Conservation (phyloP, 2,113 vertebrate genomes). For the Panurus biarmicus region DNA sequence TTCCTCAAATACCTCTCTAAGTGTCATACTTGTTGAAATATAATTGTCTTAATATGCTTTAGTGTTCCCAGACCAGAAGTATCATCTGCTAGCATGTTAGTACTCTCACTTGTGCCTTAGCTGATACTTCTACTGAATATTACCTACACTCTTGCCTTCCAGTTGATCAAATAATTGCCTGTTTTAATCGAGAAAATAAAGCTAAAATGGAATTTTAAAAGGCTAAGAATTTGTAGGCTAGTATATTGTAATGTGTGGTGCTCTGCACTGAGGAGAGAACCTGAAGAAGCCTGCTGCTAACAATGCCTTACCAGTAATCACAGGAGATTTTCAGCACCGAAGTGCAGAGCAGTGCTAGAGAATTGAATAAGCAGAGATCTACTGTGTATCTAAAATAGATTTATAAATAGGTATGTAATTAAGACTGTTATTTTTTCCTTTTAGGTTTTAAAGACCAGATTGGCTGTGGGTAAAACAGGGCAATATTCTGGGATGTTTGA, state of each 20-base stretch:
- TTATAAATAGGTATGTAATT: neutral
- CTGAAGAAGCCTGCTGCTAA: neutral
- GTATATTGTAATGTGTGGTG: neutral
- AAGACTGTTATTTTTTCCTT: neutral
- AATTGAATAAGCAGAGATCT: neutral
- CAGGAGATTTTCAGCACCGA: neutral
- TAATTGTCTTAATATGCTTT: neutral
- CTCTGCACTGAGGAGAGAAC: neutral
- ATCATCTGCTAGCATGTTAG: neutral
- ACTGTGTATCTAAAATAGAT: neutral
- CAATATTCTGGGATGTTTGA: slow-evolving; percentile 88
- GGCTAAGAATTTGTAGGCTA: neutral
- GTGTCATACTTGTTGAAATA: neutral
- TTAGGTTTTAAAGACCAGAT: slow-evolving; percentile 90
- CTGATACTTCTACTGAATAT: neutral
- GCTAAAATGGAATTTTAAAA: neutral
- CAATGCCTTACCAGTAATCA: neutral
- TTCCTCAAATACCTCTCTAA: neutral
- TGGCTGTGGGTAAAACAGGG: slow-evolving; percentile 90
- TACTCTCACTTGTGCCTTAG: neutral
- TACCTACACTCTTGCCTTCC: neutral
- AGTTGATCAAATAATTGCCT: neutral
- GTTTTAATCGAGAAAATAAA: neutral
- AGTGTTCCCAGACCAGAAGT: neutral
- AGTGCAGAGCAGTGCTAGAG: neutral